Evolutionary conservation across 2,113 vertebrate species (phyloP).

Genomic region (Tragelaphus buxtoni): DNA sequence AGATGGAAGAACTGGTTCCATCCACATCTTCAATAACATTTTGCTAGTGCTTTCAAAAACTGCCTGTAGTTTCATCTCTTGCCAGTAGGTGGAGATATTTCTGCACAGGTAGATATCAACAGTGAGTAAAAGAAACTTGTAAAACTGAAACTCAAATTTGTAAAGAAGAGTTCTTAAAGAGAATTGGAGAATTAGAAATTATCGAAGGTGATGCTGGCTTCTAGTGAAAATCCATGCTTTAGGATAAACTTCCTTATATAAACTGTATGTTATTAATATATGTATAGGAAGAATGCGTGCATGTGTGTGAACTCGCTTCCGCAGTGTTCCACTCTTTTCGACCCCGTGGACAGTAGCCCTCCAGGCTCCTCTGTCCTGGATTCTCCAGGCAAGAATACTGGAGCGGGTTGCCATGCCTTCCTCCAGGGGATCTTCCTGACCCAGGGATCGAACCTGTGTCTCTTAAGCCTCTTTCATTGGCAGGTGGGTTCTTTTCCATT

Average conservation of each 20-base stretch:
- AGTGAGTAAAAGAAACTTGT: not conserved
- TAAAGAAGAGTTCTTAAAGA: slow-evolving; percentile 10
- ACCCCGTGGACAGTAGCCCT: too few species aligned
- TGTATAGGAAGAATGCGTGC: not conserved
- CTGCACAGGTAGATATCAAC: not conserved
- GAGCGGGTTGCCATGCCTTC: too few species aligned
- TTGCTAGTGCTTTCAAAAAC: not conserved
- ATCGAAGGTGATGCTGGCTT: not conserved
- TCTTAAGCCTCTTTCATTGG: not conserved
- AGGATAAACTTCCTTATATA: not conserved
- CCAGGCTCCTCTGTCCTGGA: too few species aligned
- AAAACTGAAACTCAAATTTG: slow-evolving; percentile 7
- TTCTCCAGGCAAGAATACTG: too few species aligned
- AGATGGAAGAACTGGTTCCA: not conserved
- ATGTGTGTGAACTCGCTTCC: not conserved
- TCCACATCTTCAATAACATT: not conserved
- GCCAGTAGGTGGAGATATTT: slow-evolving; percentile 61
- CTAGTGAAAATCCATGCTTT: not conserved
- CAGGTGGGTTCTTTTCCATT: not conserved
- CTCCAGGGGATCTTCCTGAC: not conserved
- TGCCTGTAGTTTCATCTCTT: not conserved
- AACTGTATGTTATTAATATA: not conserved
- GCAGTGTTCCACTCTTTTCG: not conserved
- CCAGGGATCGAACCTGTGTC: not conserved
- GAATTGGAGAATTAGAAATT: slow-evolving; percentile 7